Evolutionary conservation across 2,113 vertebrate genomes (phyloP), one percentile per base, ranked within the genome.

Genomic region (Tachysurus vachellii): DNA sequence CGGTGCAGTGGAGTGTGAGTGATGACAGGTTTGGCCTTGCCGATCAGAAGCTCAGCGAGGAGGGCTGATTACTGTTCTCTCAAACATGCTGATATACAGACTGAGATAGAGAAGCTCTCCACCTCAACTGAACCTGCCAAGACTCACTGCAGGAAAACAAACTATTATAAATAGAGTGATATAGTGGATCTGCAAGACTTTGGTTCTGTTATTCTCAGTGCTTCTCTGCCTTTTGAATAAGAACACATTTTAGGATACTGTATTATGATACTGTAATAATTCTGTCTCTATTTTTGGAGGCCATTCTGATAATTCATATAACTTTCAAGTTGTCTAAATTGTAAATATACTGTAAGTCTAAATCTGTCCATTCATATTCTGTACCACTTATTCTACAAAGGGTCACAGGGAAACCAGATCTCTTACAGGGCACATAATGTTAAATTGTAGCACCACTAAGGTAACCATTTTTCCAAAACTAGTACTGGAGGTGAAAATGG

Each of bases 41-140:
- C 91, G 92, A 94, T 95, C 93, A 93, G 91, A 94, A 92, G 90
- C 91, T 90, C 86, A 83, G 92, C 87, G 90, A 88, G 92, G 94
- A 94, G 91, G 91, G 91, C 90, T 92, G 93, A 95, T 94, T 95
- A 94, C 92, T 9, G 13, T 76, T 81, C 23, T 47, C 59, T 76
- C 23, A 56, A 28, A 85, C n/a, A 85, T 36, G 42, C 82, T 61
- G 83, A 77, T 42, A 59, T 73, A 86, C 54, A 80, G 23, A 3
- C 77, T 66, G 82, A 79, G 82, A 88, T 59, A 80, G 79, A 59
- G 31, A 80, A 80, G 75, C 31, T 61, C 36, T 50, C 53, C 42
- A 64, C n/a, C 56, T 50, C 26, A n/a, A 47, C 64, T 36, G 47
- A 59, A 42, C 28, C 17, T 80, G 62, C 64, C 62, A 66, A 70